Percentiles rank a stretch among this genome's conserved stretches.
Evolutionary conservation across 2,888 invertebrate species (phyloP).

Genomic region (Pandemis cinnamomeana): DNA sequence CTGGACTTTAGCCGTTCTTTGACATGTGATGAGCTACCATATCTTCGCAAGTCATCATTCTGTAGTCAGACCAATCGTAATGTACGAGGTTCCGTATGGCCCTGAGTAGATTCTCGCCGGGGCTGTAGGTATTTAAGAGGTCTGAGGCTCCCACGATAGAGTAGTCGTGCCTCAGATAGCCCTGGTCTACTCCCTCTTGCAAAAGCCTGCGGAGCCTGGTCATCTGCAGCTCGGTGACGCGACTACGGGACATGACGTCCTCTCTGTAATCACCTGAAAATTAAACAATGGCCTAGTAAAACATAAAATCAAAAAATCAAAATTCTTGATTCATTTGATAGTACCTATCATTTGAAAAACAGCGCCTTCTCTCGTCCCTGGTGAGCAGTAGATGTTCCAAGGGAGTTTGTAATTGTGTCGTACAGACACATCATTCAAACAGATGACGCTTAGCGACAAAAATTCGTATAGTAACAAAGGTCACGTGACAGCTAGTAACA

Average conservation of each 20-base stretch:
- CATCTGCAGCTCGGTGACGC: background rate
- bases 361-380: too few relatives aligned
- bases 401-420: too few relatives aligned
- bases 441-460: too few relatives aligned
- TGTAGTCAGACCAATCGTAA: background rate
- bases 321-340: too few relatives aligned
- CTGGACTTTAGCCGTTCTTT: too few relatives aligned
- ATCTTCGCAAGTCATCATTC: background rate
- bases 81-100: background rate
- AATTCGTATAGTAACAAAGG: too few relatives aligned
- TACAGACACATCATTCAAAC: too few relatives aligned
- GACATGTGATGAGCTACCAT: background rate
- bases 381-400: too few relatives aligned
- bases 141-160: background rate
- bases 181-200: background rate
- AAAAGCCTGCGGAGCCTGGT: background rate
- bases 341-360: too few relatives aligned
- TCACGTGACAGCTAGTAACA: too few relatives aligned
- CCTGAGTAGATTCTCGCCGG: background rate
- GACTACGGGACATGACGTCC: background rate
- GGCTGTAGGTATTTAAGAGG: background rate
- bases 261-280: background rate
- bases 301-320: too few relatives aligned
- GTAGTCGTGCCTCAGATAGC: background rate
- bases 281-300: background rate